Percentiles rank a stretch among this genome's conserved stretches.
Conservation (phyloP, 2,888 invertebrate species). For the Pycnomerus fuliginosus region DNA sequence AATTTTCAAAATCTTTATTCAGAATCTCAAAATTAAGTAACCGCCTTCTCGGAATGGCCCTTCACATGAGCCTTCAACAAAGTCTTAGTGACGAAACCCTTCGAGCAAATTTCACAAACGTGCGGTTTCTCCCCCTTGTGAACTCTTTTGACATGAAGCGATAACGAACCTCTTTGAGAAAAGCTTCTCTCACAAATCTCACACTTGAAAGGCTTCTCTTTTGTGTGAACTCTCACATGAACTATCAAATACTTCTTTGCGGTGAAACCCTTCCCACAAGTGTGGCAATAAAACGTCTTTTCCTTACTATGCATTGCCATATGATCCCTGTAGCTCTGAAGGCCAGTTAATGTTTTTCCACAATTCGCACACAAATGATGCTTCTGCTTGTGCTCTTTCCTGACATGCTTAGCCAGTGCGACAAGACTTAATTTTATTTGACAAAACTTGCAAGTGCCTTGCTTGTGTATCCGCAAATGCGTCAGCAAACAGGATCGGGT, state of each 20-base stretch:
- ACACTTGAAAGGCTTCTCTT: conserved; percentile 39
- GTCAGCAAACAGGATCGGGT: too few relatives aligned
- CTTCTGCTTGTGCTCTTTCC: conserved; percentile 24
- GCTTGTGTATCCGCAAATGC: too few relatives aligned
- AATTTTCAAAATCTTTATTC: too few relatives aligned
- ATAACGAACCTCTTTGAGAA: conserved; percentile 45
- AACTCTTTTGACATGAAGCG: conserved; percentile 41
- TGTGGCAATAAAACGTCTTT: conserved; percentile 54
- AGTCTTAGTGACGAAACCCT: conserved; percentile 42
- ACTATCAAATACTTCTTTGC: conserved; percentile 40
- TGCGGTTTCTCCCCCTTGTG: conserved; percentile 49
- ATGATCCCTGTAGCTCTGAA: conserved; percentile 42
- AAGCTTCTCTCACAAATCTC: conserved; percentile 55
- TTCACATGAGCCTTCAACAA: conserved; percentile 38
- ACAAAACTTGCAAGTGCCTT: too few relatives aligned
- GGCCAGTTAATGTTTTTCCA: conserved; percentile 44
- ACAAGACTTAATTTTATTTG: too few relatives aligned
- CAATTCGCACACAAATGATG: conserved; percentile 43
- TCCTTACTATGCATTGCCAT: conserved; percentile 43
- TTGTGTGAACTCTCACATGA: conserved; percentile 41
- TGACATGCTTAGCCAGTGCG: too few relatives aligned
- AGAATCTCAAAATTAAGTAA: too few relatives aligned
- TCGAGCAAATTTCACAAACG: conserved; percentile 38
- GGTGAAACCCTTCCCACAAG: conserved; percentile 40
- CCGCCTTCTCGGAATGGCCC: conserved; percentile 8